Percentiles rank a stretch among this genome's conserved stretches.
These are phyloP conservation scores for Himalopsyche japonica DNA, from an alignment of 2,888 invertebrate genomes.

Conservation along the genomic window DNA sequence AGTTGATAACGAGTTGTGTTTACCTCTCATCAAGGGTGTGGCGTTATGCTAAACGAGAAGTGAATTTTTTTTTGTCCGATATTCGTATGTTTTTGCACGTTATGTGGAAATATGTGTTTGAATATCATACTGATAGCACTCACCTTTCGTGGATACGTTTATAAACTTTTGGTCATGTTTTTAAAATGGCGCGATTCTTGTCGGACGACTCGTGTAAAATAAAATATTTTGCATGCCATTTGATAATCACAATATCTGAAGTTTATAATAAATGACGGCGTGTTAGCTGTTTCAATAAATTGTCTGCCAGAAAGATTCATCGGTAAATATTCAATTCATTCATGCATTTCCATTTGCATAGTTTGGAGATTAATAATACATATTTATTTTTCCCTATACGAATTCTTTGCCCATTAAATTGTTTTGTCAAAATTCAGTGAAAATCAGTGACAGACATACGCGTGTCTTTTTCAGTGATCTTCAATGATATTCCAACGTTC, in stretches of 20 bases:
- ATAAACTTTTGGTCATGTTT: neutral
- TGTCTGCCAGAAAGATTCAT: neutral
- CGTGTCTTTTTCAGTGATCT: no score
- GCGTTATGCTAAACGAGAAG: no score
- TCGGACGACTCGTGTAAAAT: neutral
- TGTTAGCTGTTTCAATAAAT: neutral
- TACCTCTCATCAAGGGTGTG: no score
- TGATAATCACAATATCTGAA: slow-evolving; percentile 13
- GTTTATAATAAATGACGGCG: slow-evolving; percentile 3
- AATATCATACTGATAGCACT: neutral
- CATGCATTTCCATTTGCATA: neutral
- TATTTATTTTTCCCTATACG: neutral
- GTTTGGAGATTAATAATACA: neutral
- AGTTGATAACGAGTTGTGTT: no score
- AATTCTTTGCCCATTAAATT: neutral
- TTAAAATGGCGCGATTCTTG: neutral
- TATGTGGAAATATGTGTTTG: no score
- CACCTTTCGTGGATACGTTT: neutral
- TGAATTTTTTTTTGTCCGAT: no score
- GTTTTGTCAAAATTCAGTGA: no score
- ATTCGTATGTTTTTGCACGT: no score
- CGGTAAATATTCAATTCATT: neutral
- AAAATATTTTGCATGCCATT: neutral
- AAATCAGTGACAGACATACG: no score
- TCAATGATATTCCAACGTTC: no score